These are phyloP conservation scores for Ictidomys tridecemlineatus DNA, from an alignment of 2,113 vertebrate species.

Conservation along the genomic window DNA sequence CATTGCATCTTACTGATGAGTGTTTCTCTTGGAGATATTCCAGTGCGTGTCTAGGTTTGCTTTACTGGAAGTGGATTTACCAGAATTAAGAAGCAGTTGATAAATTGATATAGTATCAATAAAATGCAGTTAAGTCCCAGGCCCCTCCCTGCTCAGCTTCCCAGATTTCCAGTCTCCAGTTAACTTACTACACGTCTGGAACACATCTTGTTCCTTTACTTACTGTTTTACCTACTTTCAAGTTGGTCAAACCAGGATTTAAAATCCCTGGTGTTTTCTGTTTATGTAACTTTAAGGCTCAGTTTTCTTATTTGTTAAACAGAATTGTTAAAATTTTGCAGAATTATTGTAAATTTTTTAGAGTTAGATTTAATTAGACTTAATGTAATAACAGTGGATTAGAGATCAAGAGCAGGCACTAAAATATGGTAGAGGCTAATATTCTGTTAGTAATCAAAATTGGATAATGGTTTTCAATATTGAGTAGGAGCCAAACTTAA, in stretches of 20 bases:
- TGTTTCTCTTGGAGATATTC: slow-evolving; percentile 22
- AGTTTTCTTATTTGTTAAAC: background rate
- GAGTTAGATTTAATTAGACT: background rate
- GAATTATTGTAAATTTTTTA: background rate
- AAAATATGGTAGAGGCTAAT: background rate
- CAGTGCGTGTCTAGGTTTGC: background rate
- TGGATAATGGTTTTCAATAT: slow-evolving; percentile 8
- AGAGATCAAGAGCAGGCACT: background rate
- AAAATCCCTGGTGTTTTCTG: background rate
- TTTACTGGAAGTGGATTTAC: slow-evolving; percentile 42
- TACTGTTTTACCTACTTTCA: background rate
- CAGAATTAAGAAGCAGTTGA: slow-evolving; percentile 27
- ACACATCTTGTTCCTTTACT: slow-evolving; percentile 17
- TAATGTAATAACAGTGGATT: background rate
- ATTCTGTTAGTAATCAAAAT: background rate
- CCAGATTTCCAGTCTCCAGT: background rate
- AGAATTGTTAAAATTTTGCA: background rate
- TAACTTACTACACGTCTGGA: background rate
- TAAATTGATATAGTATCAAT: background rate
- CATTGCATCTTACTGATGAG: background rate
- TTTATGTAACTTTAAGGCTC: background rate
- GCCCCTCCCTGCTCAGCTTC: background rate
- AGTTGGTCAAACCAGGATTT: background rate
- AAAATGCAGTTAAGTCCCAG: background rate
- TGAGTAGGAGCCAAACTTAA: background rate